Evolutionary conservation across 64 coral and sea anemone genomes (phyloP).

Genomic region (Hydrozoanthus tunicans): DNA sequence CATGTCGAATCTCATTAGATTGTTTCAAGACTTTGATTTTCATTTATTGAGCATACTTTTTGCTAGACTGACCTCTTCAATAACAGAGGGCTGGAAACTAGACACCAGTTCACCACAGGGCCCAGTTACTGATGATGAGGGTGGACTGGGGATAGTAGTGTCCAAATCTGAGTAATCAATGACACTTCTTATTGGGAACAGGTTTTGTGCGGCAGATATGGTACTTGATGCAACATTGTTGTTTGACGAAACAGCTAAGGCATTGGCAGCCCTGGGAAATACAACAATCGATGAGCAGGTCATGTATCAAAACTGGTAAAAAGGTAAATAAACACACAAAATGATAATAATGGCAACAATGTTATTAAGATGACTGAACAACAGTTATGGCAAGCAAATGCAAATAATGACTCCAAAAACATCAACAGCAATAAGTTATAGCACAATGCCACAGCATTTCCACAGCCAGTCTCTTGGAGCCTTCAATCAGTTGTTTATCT

Average conservation of each 20-base stretch:
- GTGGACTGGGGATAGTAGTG: background rate
- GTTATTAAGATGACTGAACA: background rate
- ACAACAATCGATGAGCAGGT: background rate
- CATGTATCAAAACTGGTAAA: background rate
- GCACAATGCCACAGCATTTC: no score
- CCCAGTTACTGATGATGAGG: background rate
- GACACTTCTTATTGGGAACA: constrained; percentile 12
- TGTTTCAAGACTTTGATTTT: background rate
- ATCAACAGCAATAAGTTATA: no score
- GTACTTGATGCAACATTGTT: background rate
- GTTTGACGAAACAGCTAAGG: background rate
- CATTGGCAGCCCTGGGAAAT: background rate
- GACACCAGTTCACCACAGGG: constrained; percentile 16
- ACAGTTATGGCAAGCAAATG: no score
- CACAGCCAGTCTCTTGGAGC: no score
- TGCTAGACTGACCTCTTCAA: constrained; percentile 15
- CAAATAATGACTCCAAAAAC: no score
- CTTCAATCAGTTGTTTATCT: no score
- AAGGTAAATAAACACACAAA: background rate
- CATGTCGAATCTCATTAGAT: background rate
- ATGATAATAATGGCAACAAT: background rate
- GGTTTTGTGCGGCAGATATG: constrained; percentile 22
- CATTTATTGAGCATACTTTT: background rate
- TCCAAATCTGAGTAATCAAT: constrained; percentile 46
- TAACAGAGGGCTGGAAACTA: constrained; percentile 31